A percentile compares a stretch with the other conserved stretches of the same genome.
phyloP scores from a whole-genome alignment of 2,113 vertebrate genomes.

The Siniperca knerii region DNA sequence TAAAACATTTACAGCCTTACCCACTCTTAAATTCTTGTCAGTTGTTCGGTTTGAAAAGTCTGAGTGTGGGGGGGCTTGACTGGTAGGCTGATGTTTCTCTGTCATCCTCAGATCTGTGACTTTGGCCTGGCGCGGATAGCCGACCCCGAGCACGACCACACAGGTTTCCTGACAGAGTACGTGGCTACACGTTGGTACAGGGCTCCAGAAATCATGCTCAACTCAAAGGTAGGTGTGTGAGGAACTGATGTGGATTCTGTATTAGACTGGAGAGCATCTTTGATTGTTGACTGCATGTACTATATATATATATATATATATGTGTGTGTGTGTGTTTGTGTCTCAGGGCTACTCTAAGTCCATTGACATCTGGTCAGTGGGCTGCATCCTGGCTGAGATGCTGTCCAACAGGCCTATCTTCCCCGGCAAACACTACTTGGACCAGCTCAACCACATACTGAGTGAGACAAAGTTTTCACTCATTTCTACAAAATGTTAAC shows the following conservation, averaged over 20 bases:
- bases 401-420: constrained; percentile 92
- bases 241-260: background rate
- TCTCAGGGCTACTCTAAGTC: constrained; percentile 91
- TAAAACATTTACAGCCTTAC: background rate
- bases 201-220: constrained; percentile 95
- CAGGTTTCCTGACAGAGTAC: constrained; percentile 92
- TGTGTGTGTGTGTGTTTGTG: constrained; percentile 28
- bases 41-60: background rate
- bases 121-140: constrained; percentile 92
- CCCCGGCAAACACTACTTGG: constrained; percentile 93
- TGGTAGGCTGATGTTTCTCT: background rate
- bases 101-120: constrained; percentile 88
- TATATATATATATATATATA: background rate
- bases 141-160: constrained; percentile 93
- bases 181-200: constrained; percentile 95
- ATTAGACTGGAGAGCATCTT: background rate
- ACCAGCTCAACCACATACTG: constrained; percentile 94
- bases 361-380: constrained; percentile 94
- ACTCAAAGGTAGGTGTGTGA: constrained; percentile 87
- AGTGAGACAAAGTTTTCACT: constrained; percentile 71
- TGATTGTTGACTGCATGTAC: background rate
- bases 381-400: constrained; percentile 95
- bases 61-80: background rate
- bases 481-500: background rate
- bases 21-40: background rate